Conservation (phyloP, 2,113 vertebrate genomes). For the Addax nasomaculatus region DNA sequence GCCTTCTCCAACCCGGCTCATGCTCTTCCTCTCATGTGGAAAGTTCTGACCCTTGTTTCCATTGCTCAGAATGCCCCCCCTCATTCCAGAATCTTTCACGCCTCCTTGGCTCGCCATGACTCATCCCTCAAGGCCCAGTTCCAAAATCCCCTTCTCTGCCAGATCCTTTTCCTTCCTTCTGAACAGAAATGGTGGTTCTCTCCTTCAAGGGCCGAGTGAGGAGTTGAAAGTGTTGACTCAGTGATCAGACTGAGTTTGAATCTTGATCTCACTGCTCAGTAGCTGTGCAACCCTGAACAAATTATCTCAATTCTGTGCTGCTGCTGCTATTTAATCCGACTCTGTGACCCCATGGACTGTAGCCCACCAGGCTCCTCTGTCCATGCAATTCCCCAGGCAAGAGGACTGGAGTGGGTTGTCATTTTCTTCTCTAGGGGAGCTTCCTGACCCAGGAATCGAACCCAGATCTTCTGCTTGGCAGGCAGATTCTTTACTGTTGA, state of each 20-base stretch:
- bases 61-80: neutral
- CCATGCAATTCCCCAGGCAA: neutral
- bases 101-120: neutral
- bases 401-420: neutral
- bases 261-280: neutral
- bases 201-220: neutral
- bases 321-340: neutral
- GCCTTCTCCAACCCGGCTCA: neutral
- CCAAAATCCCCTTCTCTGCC: neutral
- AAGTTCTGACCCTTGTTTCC: neutral
- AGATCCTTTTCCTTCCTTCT: neutral
- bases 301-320: neutral
- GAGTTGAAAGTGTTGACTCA: neutral
- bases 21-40: neutral
- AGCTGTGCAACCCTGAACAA: neutral
- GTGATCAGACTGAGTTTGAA: neutral
- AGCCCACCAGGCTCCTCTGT: neutral
- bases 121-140: neutral
- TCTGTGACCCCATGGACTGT: neutral
- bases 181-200: neutral
- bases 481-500: neutral
- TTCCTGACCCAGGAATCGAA: neutral
- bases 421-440: neutral
- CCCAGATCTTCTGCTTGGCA: neutral
- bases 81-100: neutral